Percentiles rank a stretch among this genome's conserved stretches.
phyloP scores from a whole-genome alignment of 2,888 invertebrate species.

The Selenia dentaria region DNA sequence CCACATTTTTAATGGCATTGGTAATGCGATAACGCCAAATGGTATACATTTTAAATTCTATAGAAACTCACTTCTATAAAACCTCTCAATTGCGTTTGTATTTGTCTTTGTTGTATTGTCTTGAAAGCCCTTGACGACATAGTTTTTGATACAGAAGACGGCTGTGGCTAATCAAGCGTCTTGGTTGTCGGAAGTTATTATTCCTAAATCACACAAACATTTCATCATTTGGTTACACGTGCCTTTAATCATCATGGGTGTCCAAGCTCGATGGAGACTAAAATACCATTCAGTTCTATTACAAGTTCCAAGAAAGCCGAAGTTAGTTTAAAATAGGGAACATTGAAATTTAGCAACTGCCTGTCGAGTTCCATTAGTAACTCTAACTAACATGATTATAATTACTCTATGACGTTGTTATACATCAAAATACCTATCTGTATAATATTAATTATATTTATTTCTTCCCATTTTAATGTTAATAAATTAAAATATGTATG shows the following conservation, averaged over 20 bases:
- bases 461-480: too few relatives aligned
- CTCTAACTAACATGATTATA: slow-evolving; percentile 56
- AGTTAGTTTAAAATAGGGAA: slow-evolving; percentile 74
- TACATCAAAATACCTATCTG: background rate
- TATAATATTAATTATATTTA: too few relatives aligned
- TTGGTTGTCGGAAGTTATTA: slow-evolving; percentile 34
- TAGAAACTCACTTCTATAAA: too few relatives aligned
- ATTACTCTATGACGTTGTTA: slow-evolving; percentile 56
- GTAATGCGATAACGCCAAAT: too few relatives aligned
- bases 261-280: slow-evolving; percentile 43
- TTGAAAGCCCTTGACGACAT: too few relatives aligned
- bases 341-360: slow-evolving; percentile 83
- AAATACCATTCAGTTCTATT: slow-evolving; percentile 47
- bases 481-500: too few relatives aligned
- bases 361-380: slow-evolving; percentile 50
- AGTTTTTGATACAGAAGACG: too few relatives aligned
- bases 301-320: slow-evolving; percentile 62
- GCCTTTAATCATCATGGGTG: slow-evolving; percentile 41
- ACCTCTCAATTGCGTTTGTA: too few relatives aligned
- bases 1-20: too few relatives aligned
- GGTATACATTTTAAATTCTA: too few relatives aligned
- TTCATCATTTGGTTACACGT: slow-evolving; percentile 31
- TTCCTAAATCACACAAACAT: slow-evolving; percentile 30
- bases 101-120: too few relatives aligned
- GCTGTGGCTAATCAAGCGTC: too few relatives aligned